Evolutionary conservation across 2,113 vertebrate genomes (phyloP).

Genomic region (Caranx melampygus): DNA sequence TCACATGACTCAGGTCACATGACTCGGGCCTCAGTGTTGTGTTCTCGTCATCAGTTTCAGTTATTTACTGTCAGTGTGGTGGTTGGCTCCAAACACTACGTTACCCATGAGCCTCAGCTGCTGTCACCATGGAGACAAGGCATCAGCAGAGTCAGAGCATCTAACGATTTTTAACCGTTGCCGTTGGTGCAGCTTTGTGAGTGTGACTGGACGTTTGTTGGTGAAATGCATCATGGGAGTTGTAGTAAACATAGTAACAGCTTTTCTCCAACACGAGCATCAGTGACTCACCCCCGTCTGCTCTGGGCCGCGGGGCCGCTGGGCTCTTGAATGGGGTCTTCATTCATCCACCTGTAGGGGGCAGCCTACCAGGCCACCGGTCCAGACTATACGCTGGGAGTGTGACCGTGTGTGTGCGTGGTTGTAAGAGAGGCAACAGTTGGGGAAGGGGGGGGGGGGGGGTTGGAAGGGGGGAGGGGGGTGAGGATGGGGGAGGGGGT

Average conservation of each 20-base stretch:
- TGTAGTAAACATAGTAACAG: neutral
- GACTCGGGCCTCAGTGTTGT: too few relatives aligned
- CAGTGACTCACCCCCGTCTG: slow-evolving; percentile 88
- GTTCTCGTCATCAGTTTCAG: too few relatives aligned
- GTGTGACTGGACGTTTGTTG: neutral
- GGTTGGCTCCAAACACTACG: neutral
- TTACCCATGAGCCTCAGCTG: neutral
- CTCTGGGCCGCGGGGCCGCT: slow-evolving; percentile 90
- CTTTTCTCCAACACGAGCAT: too few relatives aligned
- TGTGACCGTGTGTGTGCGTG: slow-evolving; percentile 43
- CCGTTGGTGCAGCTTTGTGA: neutral
- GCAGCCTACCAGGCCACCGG: slow-evolving; percentile 86
- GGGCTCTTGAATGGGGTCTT: slow-evolving; percentile 98
- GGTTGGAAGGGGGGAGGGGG: neutral
- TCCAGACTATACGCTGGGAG: slow-evolving; percentile 80
- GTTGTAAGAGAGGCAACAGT: neutral
- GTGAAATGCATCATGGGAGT: slow-evolving; percentile 4
- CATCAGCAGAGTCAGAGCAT: too few relatives aligned
- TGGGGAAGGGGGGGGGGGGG: too few relatives aligned
- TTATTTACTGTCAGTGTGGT: too few relatives aligned
- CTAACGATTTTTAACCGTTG: too few relatives aligned
- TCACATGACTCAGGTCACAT: too few relatives aligned
- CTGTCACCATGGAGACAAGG: neutral
- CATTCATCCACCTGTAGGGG: slow-evolving; percentile 94
- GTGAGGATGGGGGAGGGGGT: slow-evolving; percentile 30